Base-by-base conservation (phyloP, 2,797 vertebrate species). In the Mormyrops attenuatus region DNA sequence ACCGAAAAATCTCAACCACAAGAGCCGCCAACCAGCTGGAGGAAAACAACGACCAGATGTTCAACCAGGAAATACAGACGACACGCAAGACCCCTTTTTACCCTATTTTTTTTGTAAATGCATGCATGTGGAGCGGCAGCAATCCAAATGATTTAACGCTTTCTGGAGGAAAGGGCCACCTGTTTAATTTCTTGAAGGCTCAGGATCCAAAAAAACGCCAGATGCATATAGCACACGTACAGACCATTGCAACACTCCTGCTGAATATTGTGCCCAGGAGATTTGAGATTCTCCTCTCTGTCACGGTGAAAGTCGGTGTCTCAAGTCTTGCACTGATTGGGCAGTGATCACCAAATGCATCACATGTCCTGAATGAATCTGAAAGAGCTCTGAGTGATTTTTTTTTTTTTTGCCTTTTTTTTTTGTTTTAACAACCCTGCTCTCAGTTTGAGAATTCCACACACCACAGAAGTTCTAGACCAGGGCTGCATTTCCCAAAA, bases 91-190 rank as follows among this genome's bases (percentile, higher is more conserved):
- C 52, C 86, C 53, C 53, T 60, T 87, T 87, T 87, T 63, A 84
- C 55, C 73, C 52, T 57, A 9, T n/a, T 13, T 26, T 20, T 44
- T 84, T 26, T 57, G 1, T 69, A 34, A 26, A 77, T 50, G 69
- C 49, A n/a, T 82, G 88, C 88, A 41, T 57, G 69, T 44, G 88
- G 20, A 44, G 50, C n/a, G 80, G 88, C 50, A 7, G n/a, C 22
- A 17, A 63, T 80, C 44, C 60, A 52, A 89, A 89, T 89, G 88
- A 89, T 63, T 86, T 85, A 89, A 41, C 4, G 55, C 53, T 15
- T 60, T 30, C 30, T 66, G n/a, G 17, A 66, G 55, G 44, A 60
- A 49, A 38, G 57, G 63, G 80, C 55, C 26, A 44, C 80, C 57
- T 84, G 80, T 52, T 63, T 89, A 86, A 89, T 60, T 49, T 53